Evolutionary conservation across 1,140 invertebrate species (phyloP).

Genomic region (Holcopasites calliopsidis): DNA sequence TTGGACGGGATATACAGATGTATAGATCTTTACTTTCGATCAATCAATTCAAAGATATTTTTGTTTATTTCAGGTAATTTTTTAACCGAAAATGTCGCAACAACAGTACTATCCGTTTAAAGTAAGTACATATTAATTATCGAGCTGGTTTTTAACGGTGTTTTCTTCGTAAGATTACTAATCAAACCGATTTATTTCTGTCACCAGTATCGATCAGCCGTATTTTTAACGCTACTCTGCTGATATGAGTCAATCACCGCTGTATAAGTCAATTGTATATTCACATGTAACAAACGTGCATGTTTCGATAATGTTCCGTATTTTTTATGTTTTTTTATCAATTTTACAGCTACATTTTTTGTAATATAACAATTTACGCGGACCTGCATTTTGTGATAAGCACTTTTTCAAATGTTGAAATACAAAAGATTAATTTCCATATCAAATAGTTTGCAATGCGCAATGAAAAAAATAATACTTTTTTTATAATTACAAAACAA

Average conservation of each 20-base stretch:
- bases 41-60: neutral
- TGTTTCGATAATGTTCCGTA: neutral
- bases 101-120: slow-evolving; percentile 75
- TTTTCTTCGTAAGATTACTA: neutral
- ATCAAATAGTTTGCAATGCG: neutral
- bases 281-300: neutral
- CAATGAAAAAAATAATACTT: neutral
- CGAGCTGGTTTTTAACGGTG: neutral
- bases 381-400: neutral
- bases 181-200: slow-evolving; percentile 36
- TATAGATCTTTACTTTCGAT: neutral
- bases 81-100: slow-evolving; percentile 65
- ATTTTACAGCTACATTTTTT: neutral
- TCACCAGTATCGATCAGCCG: slow-evolving; percentile 28
- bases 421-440: neutral
- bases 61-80: neutral
- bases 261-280: neutral
- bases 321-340: neutral
- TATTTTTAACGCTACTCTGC: slow-evolving; percentile 45
- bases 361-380: too few species aligned
- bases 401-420: neutral
- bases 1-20: neutral
- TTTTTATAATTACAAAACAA: neutral
- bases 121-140: slow-evolving; percentile 58
- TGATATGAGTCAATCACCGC: slow-evolving; percentile 13